Evolutionary conservation across 2,797 vertebrate species (phyloP), one percentile per base, ranked within the genome.

Genomic region (Spea hammondii): DNA sequence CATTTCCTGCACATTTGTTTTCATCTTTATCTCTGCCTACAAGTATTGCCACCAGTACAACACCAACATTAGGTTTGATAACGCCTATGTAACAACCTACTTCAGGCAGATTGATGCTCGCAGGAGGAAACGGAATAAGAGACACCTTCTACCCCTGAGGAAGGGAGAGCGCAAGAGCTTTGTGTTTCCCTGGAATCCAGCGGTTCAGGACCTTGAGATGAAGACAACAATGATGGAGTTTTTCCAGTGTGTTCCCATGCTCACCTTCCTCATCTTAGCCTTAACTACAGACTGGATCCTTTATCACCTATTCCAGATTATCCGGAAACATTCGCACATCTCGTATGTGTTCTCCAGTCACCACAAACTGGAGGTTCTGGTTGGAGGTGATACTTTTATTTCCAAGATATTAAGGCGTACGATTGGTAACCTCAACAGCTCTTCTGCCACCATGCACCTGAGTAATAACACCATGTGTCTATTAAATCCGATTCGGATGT

Each of bases 61-160:
- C 17, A 53, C 53, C 0, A 90, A 96, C 48, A 82, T 97, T 51
- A 74, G 72, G 59, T 96, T 95, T 1, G 96, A 99, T 86, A 99
- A 99, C 78, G 7, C 94, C 69, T 98, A 97, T 76, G 75, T 98
- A 85, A 96, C 93, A 74, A 90, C 90, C 32, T 95, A 95, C 84
- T 97, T 99, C 86, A 86, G 83, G 53, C 92, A 91, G 79, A 93
- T 97, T 0, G 96, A 98, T 0, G 86, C 87, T 0, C 91, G 92
- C 7, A 91, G 95, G 83, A 88, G 47, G 73, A 88, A 74, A 83
- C 82, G 95, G 93, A 88, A 91, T 13, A 94, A 92, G 55, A 82
- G 60, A 13, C 85, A 85, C 0, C 85, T 98, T 82, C 86, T 98
- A 77, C 96, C 96, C 0, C 85, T 97, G 69, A 91, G 81, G 4